These are phyloP conservation scores for Acronicta aceris DNA, from an alignment of 2,888 invertebrate genomes.

Conservation along the genomic window DNA sequence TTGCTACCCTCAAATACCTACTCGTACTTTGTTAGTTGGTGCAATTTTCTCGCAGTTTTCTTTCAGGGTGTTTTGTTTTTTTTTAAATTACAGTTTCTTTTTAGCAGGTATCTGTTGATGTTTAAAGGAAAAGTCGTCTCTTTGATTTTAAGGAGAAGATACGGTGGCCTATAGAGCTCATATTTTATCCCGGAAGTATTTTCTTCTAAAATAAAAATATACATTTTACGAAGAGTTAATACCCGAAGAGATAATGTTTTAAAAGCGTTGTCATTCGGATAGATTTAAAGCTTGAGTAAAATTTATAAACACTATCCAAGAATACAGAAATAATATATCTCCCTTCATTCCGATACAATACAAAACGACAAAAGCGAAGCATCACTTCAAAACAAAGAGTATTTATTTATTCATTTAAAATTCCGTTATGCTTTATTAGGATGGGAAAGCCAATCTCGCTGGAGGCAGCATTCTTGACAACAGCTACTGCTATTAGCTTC, in stretches of 20 bases:
- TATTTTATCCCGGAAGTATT: too few species aligned
- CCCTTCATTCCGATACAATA: not conserved
- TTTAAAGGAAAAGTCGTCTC: constrained; percentile 23
- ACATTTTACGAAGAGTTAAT: too few species aligned
- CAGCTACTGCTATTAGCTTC: constrained; percentile 64
- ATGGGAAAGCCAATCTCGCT: constrained; percentile 68
- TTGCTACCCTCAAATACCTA: constrained; percentile 34
- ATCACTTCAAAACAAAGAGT: constrained; percentile 17
- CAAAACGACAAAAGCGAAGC: constrained; percentile 17
- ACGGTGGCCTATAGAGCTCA: too few species aligned
- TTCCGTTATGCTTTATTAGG: constrained; percentile 63
- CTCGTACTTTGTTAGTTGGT: constrained; percentile 16
- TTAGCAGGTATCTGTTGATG: constrained; percentile 13
- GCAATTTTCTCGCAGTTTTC: constrained; percentile 34
- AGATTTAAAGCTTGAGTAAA: too few species aligned
- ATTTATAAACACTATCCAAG: too few species aligned
- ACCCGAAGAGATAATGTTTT: too few species aligned
- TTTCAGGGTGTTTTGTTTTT: constrained; percentile 15
- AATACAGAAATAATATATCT: not conserved
- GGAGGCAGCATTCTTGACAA: constrained; percentile 67
- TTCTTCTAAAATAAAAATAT: too few species aligned
- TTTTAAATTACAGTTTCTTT: constrained; percentile 30
- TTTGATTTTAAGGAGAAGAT: not conserved
- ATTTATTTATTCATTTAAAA: constrained; percentile 50
- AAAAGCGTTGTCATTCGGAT: too few species aligned